Percentiles rank a stretch among this genome's conserved stretches.
Evolutionary conservation across 92 coral and sea anemone species (phyloP).

Genomic region (Epizoanthus stellaris): DNA sequence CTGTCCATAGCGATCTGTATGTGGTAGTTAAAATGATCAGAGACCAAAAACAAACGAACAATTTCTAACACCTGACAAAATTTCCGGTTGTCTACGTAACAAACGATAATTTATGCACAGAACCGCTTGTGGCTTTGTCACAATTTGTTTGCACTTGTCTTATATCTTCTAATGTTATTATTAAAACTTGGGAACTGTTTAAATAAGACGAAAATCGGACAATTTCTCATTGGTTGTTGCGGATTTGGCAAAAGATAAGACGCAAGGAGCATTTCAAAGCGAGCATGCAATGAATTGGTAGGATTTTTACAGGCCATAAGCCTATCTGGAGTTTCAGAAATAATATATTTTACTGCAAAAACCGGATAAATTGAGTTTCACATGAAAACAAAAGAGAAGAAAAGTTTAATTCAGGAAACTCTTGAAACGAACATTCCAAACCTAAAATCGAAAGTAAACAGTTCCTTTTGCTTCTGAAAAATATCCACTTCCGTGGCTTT

Average conservation of each 20-base stretch:
- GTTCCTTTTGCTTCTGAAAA: background rate
- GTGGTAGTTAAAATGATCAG: background rate
- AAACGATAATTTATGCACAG: constrained; percentile 13
- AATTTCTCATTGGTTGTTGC: constrained; percentile 32
- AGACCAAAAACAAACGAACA: background rate
- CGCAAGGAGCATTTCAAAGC: background rate
- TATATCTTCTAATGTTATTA: background rate
- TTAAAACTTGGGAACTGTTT: constrained; percentile 24
- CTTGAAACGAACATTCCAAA: background rate
- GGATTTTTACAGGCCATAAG: background rate
- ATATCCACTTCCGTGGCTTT: background rate
- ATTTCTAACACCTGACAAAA: constrained; percentile 8
- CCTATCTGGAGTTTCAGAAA: background rate
- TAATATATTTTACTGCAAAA: background rate
- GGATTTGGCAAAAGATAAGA: background rate
- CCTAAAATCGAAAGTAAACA: background rate
- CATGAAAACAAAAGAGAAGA: background rate
- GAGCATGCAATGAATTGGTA: background rate
- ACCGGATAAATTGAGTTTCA: background rate
- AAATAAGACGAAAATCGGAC: constrained; percentile 1
- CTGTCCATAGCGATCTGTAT: constrained; percentile 55
- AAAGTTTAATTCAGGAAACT: background rate
- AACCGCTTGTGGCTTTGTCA: background rate
- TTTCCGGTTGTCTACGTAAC: background rate
- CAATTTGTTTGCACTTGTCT: constrained; percentile 19